These are phyloP conservation scores for Cyphomyrus discorhynchus DNA, from an alignment of 2,113 vertebrate genomes.

Conservation along the genomic window DNA sequence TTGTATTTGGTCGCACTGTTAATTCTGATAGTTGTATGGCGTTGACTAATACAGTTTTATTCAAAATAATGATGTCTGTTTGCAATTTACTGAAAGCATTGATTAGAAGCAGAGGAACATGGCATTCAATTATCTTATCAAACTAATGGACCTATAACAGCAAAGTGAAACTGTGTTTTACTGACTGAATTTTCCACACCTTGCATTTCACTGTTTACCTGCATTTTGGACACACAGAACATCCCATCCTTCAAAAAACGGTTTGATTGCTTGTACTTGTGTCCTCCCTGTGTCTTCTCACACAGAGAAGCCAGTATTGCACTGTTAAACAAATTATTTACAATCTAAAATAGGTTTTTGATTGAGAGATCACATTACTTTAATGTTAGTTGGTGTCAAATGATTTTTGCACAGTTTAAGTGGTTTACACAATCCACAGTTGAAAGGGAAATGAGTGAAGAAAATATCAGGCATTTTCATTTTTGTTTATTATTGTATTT, in stretches of 20 bases:
- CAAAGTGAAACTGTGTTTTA: neutral
- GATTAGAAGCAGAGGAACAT: neutral
- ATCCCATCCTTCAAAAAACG: neutral
- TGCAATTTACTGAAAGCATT: neutral
- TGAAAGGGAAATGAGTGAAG: neutral
- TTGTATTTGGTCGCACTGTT: neutral
- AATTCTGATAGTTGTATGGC: neutral
- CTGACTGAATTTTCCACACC: neutral
- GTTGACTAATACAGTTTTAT: neutral
- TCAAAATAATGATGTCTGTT: neutral
- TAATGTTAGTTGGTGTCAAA: neutral
- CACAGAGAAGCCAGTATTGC: neutral
- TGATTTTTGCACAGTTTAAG: neutral
- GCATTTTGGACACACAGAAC: neutral
- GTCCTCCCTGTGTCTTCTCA: neutral
- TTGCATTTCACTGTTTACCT: neutral
- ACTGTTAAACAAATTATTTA: neutral
- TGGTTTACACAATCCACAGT: neutral
- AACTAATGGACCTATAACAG: neutral
- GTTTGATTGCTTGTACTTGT: neutral
- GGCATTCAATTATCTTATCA: slow-evolving; percentile 1
- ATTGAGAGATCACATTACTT: neutral
- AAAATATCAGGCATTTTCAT: neutral
- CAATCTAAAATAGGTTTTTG: neutral
- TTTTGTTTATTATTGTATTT: neutral